Evolutionary conservation across 23 tunicate species (phyloP), one percentile per base, ranked within the genome.

Genomic region (Trididemnum nubilum): DNA sequence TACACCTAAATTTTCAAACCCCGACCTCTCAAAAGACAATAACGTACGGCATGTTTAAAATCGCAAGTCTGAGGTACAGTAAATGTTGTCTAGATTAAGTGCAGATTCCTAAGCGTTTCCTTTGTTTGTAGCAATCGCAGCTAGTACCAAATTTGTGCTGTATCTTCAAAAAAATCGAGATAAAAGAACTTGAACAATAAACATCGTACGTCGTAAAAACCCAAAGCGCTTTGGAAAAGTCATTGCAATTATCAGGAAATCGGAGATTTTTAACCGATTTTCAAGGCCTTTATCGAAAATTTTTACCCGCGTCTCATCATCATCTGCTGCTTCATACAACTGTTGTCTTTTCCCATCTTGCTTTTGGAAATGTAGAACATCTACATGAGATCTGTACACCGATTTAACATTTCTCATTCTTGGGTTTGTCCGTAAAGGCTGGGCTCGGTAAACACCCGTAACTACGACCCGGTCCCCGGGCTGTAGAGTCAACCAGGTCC

Each of bases 391-490:
- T 23, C 92, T 80, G 65, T 95, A 90, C 0, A 95, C 99, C 7
- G 99, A 83, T 51, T 95, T 95, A 67, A 95, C 96, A 39, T 86
- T 90, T 39, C 99, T 51, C 89, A 82, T 83, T 19, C 89, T 49
- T 0, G 96, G 92, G 65, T 90, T 95, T 1, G 83, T 96, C 25
- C 99, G 80, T 7, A 95, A 78, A 0, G 99, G 85, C 51, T 89
- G 95, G 0, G 98, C 98, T 1, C 98, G 81, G 64, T 89, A 94
- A 2, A 94, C 83, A 27, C 98, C 98, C 7, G 98, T 94, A 4
- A 94, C 94, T 5, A 82, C 61, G 34, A 94, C 95, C 32, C 98
- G 51, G 78, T 94, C 98, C 0, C 98, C 98, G 31, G 98, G 98
- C 49, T 89, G 90, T 0, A 89, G 85, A 0, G 60, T 94, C 98